Evolutionary conservation across 2,797 vertebrate species (phyloP).

Genomic region (Thamnophis elegans): DNA sequence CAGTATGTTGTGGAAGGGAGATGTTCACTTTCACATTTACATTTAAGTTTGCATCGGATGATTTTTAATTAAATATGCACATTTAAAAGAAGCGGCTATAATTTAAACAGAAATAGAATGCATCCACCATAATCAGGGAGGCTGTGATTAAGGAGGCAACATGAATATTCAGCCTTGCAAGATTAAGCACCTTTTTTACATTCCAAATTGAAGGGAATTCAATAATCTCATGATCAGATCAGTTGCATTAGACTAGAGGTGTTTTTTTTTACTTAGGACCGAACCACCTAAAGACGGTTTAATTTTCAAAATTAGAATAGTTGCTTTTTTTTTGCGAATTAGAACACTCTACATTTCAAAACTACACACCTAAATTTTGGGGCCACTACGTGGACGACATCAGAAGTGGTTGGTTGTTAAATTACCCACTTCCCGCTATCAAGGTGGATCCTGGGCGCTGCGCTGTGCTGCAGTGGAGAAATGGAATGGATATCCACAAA

Average conservation of each 20-base stretch:
- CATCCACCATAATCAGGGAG: background rate
- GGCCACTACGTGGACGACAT: too few relatives aligned
- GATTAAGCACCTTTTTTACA: slow-evolving; percentile 22
- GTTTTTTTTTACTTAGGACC: background rate
- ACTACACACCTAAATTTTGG: too few relatives aligned
- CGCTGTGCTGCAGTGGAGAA: too few relatives aligned
- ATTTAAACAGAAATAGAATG: background rate
- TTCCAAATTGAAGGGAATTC: background rate
- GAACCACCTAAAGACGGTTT: background rate
- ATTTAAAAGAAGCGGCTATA: background rate
- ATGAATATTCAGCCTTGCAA: background rate
- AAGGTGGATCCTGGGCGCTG: too few relatives aligned
- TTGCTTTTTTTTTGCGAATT: too few relatives aligned
- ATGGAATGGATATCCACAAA: too few relatives aligned
- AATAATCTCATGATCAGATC: background rate
- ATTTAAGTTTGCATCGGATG: too few relatives aligned
- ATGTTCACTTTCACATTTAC: background rate
- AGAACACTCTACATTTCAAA: too few relatives aligned
- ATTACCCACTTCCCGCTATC: too few relatives aligned
- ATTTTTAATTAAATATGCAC: background rate
- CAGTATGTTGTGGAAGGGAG: too few relatives aligned
- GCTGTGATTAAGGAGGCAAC: background rate
- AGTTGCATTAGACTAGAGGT: background rate
- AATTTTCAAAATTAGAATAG: background rate
- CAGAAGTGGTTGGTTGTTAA: too few relatives aligned